Conservation (phyloP, 1,140 invertebrate species). For the Orius insidiosus region DNA sequence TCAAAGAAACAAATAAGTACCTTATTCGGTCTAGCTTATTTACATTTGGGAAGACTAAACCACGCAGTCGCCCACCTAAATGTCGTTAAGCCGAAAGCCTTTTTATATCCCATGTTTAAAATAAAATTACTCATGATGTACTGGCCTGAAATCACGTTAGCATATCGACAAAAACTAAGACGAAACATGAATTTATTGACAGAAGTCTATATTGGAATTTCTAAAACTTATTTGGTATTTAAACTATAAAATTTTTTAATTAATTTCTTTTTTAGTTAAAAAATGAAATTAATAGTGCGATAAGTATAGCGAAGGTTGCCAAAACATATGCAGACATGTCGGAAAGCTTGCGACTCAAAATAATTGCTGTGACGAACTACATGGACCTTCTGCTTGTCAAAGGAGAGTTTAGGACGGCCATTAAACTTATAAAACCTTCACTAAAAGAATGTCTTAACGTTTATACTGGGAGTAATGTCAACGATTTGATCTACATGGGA, state of each 20-base stretch:
- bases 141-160: slow-evolving; percentile 5
- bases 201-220: slow-evolving; percentile 1
- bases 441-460: background rate
- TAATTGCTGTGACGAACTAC: background rate
- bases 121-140: slow-evolving; percentile 3
- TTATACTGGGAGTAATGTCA: background rate
- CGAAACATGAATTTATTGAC: background rate
- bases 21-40: background rate
- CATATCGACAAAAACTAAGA: slow-evolving; percentile 3
- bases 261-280: background rate
- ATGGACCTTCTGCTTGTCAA: background rate
- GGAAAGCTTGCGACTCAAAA: background rate
- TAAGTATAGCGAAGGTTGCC: slow-evolving; percentile 1
- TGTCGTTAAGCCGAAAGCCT: background rate
- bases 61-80: background rate
- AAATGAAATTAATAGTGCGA: background rate
- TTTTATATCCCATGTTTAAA: background rate
- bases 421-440: background rate
- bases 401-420: background rate
- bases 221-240: slow-evolving; percentile 1
- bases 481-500: background rate
- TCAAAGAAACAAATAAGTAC: slow-evolving; percentile 2
- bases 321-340: background rate
- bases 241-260: no score
- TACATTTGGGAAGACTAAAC: background rate